Evolutionary conservation across 2,797 vertebrate species (phyloP).

Genomic region (Sciurus carolinensis): DNA sequence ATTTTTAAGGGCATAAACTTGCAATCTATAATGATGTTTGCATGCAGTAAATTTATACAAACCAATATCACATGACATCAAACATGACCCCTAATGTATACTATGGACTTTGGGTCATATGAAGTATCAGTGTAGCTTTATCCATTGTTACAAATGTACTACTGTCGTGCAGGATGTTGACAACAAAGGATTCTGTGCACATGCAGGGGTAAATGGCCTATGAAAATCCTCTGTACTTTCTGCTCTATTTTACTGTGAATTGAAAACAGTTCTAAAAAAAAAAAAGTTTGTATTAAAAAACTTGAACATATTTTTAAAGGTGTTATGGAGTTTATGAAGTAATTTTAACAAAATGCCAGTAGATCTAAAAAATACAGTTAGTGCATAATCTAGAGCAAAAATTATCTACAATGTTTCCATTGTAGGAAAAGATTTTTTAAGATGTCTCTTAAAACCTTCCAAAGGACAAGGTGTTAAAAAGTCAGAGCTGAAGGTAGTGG

Average conservation of each 20-base stretch:
- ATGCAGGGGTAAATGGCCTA: too few relatives aligned
- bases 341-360: neutral
- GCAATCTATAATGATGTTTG: too few relatives aligned
- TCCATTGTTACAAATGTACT: neutral
- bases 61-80: neutral
- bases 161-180: neutral
- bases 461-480: neutral
- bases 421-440: neutral
- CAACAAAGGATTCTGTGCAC: too few relatives aligned
- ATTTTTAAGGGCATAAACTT: neutral
- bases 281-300: too few relatives aligned
- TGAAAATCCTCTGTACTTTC: neutral
- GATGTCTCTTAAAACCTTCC: neutral
- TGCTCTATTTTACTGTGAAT: neutral
- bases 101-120: neutral
- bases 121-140: accelerated
- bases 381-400: neutral
- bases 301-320: neutral
- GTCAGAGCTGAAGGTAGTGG: neutral
- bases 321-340: too few relatives aligned
- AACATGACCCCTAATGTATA: neutral
- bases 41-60: neutral
- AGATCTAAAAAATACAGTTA: neutral
- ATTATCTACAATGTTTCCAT: neutral
- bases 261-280: neutral